Conservation (phyloP, 1,140 invertebrate genomes). For the Sminthurinus signatus region DNA sequence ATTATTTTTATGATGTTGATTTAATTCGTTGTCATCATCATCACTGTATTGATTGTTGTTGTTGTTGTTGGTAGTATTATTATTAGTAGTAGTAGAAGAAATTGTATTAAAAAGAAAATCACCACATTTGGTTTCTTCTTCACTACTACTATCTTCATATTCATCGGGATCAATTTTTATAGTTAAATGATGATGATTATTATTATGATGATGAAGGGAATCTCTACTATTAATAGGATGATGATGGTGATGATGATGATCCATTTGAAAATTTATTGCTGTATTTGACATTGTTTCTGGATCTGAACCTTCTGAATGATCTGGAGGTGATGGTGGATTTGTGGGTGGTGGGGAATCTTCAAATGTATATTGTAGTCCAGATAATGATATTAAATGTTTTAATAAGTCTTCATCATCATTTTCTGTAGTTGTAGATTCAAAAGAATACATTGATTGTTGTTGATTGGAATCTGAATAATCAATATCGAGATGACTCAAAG, state of each 20-base stretch:
- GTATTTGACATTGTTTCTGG: not conserved
- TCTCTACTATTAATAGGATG: not conserved
- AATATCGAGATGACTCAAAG: conserved; percentile 8
- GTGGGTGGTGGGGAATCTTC: conserved; percentile 37
- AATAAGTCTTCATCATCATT: conserved; percentile 20
- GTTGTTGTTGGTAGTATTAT: too few species aligned
- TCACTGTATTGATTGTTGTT: not conserved
- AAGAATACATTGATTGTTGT: not conserved
- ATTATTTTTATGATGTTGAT: not conserved
- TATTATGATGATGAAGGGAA: not conserved
- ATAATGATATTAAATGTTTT: not conserved
- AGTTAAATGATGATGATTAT: not conserved
- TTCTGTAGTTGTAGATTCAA: not conserved
- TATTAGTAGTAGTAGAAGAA: too few species aligned
- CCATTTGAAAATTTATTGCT: too few species aligned
- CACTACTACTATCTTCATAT: too few species aligned
- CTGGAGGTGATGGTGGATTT: conserved; percentile 35
- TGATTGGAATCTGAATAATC: not conserved
- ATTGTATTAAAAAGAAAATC: too few species aligned
- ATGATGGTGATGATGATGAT: too few species aligned
- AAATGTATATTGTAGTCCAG: not conserved
- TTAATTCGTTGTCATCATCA: too few species aligned
- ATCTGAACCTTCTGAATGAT: conserved; percentile 17
- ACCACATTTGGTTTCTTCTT: too few species aligned
- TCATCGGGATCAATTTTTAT: too few species aligned